Percentiles rank a stretch among this genome's conserved stretches.
phyloP scores from a whole-genome alignment of 2,113 vertebrate genomes.

The Ctenodactylus gundi region DNA sequence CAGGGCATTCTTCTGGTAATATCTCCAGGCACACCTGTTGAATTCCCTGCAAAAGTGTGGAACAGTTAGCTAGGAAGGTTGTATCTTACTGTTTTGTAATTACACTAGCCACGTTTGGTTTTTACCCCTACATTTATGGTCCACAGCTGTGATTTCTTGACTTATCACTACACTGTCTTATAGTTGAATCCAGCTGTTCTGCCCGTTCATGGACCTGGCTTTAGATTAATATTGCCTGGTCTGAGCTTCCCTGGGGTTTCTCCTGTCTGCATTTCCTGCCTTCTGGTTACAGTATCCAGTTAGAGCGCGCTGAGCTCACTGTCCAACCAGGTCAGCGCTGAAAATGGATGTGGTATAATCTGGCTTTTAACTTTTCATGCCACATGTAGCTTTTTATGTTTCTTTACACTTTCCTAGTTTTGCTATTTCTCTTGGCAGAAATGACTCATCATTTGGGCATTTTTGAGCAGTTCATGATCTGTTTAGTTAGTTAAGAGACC shows the following conservation, averaged over 20 bases:
- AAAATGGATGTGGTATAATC: neutral
- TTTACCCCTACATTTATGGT: neutral
- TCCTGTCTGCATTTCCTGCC: neutral
- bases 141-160: constrained; percentile 7
- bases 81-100: constrained; percentile 20
- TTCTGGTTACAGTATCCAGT: neutral
- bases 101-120: neutral
- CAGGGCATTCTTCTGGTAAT: neutral
- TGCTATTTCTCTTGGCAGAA: neutral
- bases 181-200: neutral
- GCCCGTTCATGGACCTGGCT: neutral
- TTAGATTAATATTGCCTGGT: neutral
- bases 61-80: neutral
- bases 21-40: neutral
- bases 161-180: neutral
- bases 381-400: neutral
- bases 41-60: neutral
- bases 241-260: neutral
- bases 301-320: neutral
- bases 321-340: neutral
- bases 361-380: neutral
- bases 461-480: neutral
- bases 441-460: neutral
- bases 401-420: neutral
- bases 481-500: constrained; percentile 13